These are phyloP conservation scores for Caenorhabditis sp. DNA, from an alignment of 2,888 invertebrate species.

Conservation along the genomic window DNA sequence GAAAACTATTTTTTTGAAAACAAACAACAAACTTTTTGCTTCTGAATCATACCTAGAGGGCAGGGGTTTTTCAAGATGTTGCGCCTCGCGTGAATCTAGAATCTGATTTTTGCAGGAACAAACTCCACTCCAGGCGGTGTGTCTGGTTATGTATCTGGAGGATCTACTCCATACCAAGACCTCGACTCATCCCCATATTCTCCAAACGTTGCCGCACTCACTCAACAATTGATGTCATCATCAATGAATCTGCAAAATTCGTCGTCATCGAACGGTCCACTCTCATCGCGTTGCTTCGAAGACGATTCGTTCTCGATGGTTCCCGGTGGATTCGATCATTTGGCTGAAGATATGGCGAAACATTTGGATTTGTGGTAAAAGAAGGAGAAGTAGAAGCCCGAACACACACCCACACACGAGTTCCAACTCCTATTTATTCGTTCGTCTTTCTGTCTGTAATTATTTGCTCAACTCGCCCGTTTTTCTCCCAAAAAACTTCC, in stretches of 20 bases:
- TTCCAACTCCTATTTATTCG: not conserved
- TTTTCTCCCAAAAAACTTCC: not conserved
- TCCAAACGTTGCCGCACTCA: not conserved
- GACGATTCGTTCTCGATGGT: conserved; percentile 28
- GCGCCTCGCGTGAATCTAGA: too few species aligned
- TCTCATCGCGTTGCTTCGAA: conserved; percentile 15
- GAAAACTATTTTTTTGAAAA: too few species aligned
- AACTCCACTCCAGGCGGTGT: conserved; percentile 12
- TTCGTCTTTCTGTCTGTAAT: conserved; percentile 9
- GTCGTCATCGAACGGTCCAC: conserved; percentile 8
- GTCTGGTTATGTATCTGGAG: conserved; percentile 20
- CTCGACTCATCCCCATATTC: conserved; percentile 20
- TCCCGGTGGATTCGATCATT: conserved; percentile 46
- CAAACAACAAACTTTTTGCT: too few species aligned
- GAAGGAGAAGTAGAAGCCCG: too few species aligned
- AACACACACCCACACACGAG: too few species aligned
- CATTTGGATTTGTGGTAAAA: conserved; percentile 52
- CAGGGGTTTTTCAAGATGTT: too few species aligned
- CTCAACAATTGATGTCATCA: conserved; percentile 6
- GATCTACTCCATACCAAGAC: conserved; percentile 26
- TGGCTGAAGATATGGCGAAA: conserved; percentile 55
- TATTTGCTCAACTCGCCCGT: not conserved
- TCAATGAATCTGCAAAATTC: conserved; percentile 8
- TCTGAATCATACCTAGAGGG: too few species aligned
- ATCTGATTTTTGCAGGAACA: not conserved